phyloP scores from a whole-genome alignment of 2,888 invertebrate genomes.

The Drosophila birchii region DNA sequence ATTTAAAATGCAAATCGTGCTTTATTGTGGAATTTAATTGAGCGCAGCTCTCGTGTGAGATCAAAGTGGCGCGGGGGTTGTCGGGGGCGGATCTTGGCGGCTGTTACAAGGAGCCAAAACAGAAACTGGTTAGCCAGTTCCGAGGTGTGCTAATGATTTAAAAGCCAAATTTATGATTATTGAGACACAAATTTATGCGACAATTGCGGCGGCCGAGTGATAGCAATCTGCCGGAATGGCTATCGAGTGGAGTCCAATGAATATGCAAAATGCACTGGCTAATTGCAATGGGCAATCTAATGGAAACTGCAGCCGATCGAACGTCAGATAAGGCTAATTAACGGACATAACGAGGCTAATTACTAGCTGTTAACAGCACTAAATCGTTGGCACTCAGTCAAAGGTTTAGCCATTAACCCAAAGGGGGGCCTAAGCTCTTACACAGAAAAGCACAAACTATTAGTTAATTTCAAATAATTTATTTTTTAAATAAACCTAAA shows the following conservation, averaged over 20 bases:
- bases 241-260: slow-evolving; percentile 50
- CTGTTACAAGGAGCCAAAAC: slow-evolving; percentile 11
- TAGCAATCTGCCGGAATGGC: slow-evolving; percentile 23
- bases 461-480: not conserved
- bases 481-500: too few relatives aligned
- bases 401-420: slow-evolving; percentile 24
- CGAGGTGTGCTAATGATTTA: slow-evolving; percentile 75
- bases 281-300: slow-evolving; percentile 39
- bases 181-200: slow-evolving; percentile 60
- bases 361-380: slow-evolving; percentile 76
- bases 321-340: slow-evolving; percentile 68
- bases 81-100: not conserved
- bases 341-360: slow-evolving; percentile 68
- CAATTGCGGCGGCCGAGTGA: slow-evolving; percentile 16
- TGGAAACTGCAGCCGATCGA: slow-evolving; percentile 24
- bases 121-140: slow-evolving; percentile 48
- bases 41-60: slow-evolving; percentile 63
- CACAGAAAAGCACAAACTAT: not conserved
- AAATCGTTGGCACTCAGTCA: slow-evolving; percentile 65
- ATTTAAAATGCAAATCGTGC: slow-evolving; percentile 79
- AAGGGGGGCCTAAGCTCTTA: not conserved
- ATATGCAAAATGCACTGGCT: slow-evolving; percentile 68
- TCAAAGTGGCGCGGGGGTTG: slow-evolving; percentile 47
- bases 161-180: slow-evolving; percentile 72
- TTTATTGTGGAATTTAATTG: slow-evolving; percentile 77